A percentile compares a stretch with the other conserved stretches of the same genome.
phyloP scores from a whole-genome alignment of 2,888 invertebrate species.

The Cheiracanthium punctorium region DNA sequence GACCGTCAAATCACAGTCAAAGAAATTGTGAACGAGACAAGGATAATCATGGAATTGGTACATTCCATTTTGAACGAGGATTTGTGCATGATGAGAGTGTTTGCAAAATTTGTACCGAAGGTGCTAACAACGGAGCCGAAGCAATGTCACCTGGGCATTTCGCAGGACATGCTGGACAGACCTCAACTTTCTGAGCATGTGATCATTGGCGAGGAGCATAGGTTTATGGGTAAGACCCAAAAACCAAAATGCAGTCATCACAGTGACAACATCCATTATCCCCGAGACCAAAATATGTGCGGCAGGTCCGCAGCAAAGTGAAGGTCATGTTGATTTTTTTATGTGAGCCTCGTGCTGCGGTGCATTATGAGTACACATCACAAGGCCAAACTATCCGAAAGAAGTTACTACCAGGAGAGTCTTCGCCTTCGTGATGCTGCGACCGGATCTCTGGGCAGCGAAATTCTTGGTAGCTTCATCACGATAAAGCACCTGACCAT shows the following conservation, averaged over 20 bases:
- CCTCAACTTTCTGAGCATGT: background rate
- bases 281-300: background rate
- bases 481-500: conserved; percentile 33
- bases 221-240: background rate
- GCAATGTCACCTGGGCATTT: conserved; percentile 9
- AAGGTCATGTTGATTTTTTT: background rate
- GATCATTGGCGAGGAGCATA: background rate
- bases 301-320: conserved; percentile 4
- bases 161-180: conserved; percentile 21
- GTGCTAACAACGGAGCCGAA: conserved; percentile 23
- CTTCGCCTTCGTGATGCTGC: conserved; percentile 62
- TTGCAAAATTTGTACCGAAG: conserved; percentile 6
- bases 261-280: background rate
- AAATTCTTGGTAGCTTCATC: conserved; percentile 55
- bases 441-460: conserved; percentile 44
- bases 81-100: background rate
- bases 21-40: background rate
- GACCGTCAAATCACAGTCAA: conserved; percentile 14
- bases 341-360: background rate
- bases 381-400: conserved; percentile 49
- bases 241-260: background rate
- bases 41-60: background rate
- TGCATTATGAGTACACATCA: background rate
- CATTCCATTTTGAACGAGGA: conserved; percentile 1
- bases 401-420: conserved; percentile 39